Base-by-base conservation (phyloP, 1,140 invertebrate species). In the Rhysida immarginata region DNA sequence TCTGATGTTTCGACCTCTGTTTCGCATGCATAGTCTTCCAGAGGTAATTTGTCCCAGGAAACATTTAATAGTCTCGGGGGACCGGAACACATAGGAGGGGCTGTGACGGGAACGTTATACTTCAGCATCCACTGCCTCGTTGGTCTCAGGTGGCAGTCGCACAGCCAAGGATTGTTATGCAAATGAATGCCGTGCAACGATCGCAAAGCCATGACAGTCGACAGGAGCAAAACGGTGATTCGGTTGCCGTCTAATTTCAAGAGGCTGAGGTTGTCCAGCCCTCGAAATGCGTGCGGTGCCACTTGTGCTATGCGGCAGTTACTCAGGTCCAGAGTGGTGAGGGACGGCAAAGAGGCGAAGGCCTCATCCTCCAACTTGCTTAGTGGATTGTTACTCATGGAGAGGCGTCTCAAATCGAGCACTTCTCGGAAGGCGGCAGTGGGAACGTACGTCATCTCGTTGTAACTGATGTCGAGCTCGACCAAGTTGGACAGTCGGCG, bases 401-500 rank as follows among this genome's bases (percentile, higher is more conserved):
- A 78, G 3, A 87, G 65, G 14, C 82, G 76, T 42, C 80, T 70
- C 41, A 87, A 69, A 64, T 85, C 85, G n/a, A 81, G 80, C 51
- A 72, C 66, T 26, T 82, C 78, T 11, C 69, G 70, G 60, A 89
- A 88, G 0, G 85, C 85, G 26, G 81, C 75, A 43, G 78, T 78
- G 58, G 85, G 78, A 8, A 88, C 66, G 58, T 66, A 71, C 27
- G 71, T 72, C 43, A 89, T 75, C 48, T 77, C 73, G 68, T 90
- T 90, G 62, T 83, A 76, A 24, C 82, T 83, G 48, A 90, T 67
- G 68, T 90, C 84, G 35, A 94, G 79, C 73, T 93, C 88, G 3
- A 92, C 79, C 18, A 94, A 71, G 59, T 93, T 92, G 56, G 80
- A 84, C 60, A 94, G 77, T 62, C 88, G 84, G 62, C 81, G 77